Base-by-base conservation (phyloP, 1,140 invertebrate species). In the Aphaenogaster ashmeadi region DNA sequence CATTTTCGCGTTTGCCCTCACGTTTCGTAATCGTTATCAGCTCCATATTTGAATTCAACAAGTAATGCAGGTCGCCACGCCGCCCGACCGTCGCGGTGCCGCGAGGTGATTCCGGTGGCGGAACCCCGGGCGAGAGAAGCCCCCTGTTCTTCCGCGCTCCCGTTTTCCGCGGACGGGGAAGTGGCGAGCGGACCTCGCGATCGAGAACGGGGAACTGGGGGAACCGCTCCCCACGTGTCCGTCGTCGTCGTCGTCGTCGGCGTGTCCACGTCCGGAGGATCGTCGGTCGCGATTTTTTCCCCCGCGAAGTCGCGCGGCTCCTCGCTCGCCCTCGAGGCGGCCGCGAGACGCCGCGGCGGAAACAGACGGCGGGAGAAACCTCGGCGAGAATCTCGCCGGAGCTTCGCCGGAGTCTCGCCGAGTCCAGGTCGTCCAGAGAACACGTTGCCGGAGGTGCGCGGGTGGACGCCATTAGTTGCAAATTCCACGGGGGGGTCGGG, bases 21-120 rank as follows among this genome's bases (percentile, higher is more conserved):
- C 36, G 92, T 95, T 95, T 95, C 94, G 95, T 95, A 95, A 95
- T 95, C 94, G 93, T 94, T 95, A 93, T 95, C 94, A 95, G 93
- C 94, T 93, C 94, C 94, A 95, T 95, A 94, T 95, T 95, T 94
- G 94, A 94, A 95, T 95, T 95, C 93, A 94, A 95, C 95, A 94
- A 95, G 94, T 95, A 95, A 89, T 72, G 88, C 90, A 89, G 80
- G 27, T 50, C 89, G 66, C 60, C 79, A 89, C 75, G 90, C 85
- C 66, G 60, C 74, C 41, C 41, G 41, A 44, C 41, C 41, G 41
- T 8, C 41, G 41, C 41, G 41, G 41, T 13, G 3, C 27, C 58
- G 27, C 21, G 58, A 33, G 21, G 41, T 8, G 41, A 44, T 2
- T 44, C 41, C 41, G 41, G 8, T 0, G 41, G 27, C 27, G 27